Conservation (phyloP, 2,888 invertebrate species). For the Minunthozetes semirufus region DNA sequence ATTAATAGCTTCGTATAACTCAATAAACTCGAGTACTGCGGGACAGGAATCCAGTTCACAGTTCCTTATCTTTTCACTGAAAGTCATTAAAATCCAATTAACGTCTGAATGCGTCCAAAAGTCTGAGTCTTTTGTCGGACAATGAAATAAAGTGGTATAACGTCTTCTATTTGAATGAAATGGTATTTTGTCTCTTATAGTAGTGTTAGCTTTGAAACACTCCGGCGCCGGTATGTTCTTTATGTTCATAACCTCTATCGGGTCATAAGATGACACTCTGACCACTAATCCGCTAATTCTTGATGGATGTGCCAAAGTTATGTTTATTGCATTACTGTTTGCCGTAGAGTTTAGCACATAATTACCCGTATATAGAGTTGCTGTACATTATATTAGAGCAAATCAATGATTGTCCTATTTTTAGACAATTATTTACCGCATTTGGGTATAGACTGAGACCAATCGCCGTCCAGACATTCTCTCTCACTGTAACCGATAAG, state of each 20-base stretch:
- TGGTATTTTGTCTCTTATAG: background rate
- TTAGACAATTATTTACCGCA: background rate
- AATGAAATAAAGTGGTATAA: constrained; percentile 16
- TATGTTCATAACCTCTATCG: constrained; percentile 15
- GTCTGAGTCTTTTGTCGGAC: constrained; percentile 5
- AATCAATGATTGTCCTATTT: background rate
- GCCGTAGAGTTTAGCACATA: background rate
- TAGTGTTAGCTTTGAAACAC: background rate
- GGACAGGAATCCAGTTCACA: constrained; percentile 10
- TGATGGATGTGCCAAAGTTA: background rate
- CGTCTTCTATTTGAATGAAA: background rate
- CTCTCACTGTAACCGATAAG: background rate
- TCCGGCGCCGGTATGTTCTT: constrained; percentile 8
- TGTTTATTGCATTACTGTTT: constrained; percentile 16
- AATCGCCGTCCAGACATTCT: background rate
- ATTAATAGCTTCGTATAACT: background rate
- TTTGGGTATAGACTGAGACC: constrained; percentile 9
- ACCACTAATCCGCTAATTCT: background rate
- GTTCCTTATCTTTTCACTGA: constrained; percentile 10
- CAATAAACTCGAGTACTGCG: background rate
- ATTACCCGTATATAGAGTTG: constrained; percentile 21
- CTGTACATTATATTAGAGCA: too few species aligned
- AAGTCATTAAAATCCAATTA: constrained; percentile 11
- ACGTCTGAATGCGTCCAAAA: background rate
- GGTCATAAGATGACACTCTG: background rate